Percentiles rank a stretch among this genome's conserved stretches.
These are phyloP conservation scores for Rhogogaster chlorosoma DNA, from an alignment of 2,888 invertebrate species.

Conservation along the genomic window DNA sequence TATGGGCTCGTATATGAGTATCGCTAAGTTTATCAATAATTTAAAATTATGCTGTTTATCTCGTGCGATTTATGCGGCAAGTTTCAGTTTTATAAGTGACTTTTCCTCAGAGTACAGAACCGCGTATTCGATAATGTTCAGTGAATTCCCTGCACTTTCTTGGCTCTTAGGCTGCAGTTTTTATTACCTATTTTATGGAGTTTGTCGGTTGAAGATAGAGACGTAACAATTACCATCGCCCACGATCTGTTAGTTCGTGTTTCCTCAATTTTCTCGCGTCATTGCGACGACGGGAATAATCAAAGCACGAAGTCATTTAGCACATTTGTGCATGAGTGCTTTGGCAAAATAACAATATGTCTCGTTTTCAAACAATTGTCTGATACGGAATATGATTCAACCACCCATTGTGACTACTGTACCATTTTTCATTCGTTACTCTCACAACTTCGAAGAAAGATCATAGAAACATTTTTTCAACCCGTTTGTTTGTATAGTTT, in stretches of 20 bases:
- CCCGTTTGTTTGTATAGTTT: neutral
- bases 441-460: neutral
- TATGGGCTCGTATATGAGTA: neutral
- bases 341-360: neutral
- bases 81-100: neutral
- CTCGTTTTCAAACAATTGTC: neutral
- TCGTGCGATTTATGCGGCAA: neutral
- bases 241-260: constrained; percentile 38
- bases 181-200: neutral
- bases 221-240: constrained; percentile 43
- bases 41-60: neutral
- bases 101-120: neutral
- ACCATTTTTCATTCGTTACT: neutral
- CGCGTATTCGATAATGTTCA: neutral
- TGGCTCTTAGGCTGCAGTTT: neutral
- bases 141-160: neutral
- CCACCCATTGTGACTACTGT: neutral
- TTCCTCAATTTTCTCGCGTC: constrained; percentile 39
- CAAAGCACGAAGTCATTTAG: neutral
- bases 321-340: neutral
- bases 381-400: neutral
- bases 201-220: neutral
- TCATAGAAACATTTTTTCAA: no score
- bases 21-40: neutral
- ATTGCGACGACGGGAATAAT: constrained; percentile 5